Evolutionary conservation across 2,888 invertebrate genomes (phyloP).

Genomic region (Pantelozetes paolii): DNA sequence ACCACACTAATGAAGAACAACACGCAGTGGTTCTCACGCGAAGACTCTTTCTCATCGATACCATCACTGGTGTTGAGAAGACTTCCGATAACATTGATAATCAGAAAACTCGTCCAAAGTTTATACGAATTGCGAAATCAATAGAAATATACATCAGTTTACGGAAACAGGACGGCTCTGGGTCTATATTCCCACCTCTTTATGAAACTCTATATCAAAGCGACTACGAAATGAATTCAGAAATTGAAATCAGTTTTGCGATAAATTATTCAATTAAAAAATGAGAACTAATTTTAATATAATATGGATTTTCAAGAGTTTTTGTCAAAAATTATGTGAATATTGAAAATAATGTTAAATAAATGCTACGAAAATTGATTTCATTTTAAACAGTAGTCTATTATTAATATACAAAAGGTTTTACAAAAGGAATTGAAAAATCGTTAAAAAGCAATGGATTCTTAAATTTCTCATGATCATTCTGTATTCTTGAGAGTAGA

Average conservation of each 20-base stretch:
- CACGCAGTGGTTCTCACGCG: constrained; percentile 63
- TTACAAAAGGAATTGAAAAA: too few relatives aligned
- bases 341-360: too few relatives aligned
- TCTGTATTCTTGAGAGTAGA: too few relatives aligned
- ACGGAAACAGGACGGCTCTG: constrained; percentile 55
- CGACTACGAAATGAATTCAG: not conserved
- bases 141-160: constrained; percentile 48
- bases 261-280: not conserved
- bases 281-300: too few relatives aligned
- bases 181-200: constrained; percentile 62
- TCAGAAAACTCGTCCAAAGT: not conserved
- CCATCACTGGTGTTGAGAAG: constrained; percentile 54
- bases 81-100: not conserved
- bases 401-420: too few relatives aligned
- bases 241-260: not conserved
- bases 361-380: too few relatives aligned
- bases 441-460: too few relatives aligned
- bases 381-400: too few relatives aligned
- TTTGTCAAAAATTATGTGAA: too few relatives aligned
- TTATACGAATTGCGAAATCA: constrained; percentile 40
- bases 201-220: constrained; percentile 58
- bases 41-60: constrained; percentile 66
- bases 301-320: too few relatives aligned
- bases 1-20: constrained; percentile 50
- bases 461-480: too few relatives aligned